Base-by-base conservation (phyloP, 2,113 vertebrate species). In the Oreochromis niloticus region DNA sequence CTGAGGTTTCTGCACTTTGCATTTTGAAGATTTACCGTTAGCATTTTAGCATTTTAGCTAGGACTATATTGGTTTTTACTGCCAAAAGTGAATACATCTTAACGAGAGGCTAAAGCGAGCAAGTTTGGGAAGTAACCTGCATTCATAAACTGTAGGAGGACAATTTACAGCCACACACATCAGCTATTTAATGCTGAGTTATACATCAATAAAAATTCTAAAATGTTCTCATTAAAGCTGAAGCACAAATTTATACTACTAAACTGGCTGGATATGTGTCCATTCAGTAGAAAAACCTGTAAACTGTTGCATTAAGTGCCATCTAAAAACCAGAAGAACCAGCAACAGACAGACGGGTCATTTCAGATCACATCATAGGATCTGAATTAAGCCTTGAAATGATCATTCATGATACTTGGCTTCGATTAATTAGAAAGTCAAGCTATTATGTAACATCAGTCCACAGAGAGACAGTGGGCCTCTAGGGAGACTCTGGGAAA, bases 361-460 rank as follows among this genome's bases (percentile, higher is more conserved):
- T 78, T 52, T 32, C 24, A 50, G 71, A 78, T 19, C 46, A 52
- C 27, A 78, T 52, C 73, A 52, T 1, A 52, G 46, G 46, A 78
- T 32, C 50, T 78, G 43, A 19, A 78, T 50, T 50, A 50, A 10
- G 9, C 73, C 27, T 61, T 34, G 4, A 78, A 59, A 61, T 22
- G 27, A 52, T 78, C 9, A 10, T 81, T 41, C 46, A 46, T 50
- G 73, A 50, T 78, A 52, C 46, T 79, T 85, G 84, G 81, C 61
- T 75, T 73, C 8, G 13, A 32, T 80, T 81, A 68, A 56, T 85
- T 39, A 63, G 63, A 55, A 91, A 80, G 73, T 87, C 78, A 86
- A 83, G 63, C 27, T 52, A 13, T 91, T 93, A 61, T 30, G 16
- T 85, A 91, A 92, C 54, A 17, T 50, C 57, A 85, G 85, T 39